Evolutionary conservation across 23 tunicate species (phyloP), one percentile per base, ranked within the genome.

Genomic region (Trididemnum nubilum): DNA sequence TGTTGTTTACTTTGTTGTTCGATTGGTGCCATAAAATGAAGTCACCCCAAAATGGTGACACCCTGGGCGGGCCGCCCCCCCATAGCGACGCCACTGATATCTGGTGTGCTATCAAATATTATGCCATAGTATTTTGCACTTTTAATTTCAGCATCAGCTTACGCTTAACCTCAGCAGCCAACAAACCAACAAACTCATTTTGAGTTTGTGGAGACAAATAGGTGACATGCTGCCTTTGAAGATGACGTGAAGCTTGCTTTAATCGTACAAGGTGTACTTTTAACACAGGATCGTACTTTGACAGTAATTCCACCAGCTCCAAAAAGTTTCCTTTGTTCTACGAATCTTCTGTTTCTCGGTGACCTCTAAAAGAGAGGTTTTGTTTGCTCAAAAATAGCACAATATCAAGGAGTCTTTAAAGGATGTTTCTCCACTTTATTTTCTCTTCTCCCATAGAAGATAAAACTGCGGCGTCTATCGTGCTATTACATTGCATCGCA

Each of bases 301-400:
- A 12, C 4, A 61, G 67, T 26, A 61, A 61, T 24, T 61, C 25
- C 3, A 61, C n/a, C 22, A 61, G 67, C 18, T 5, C 67, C 29
- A 61, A 61, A 49, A 61, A 22, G 67, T 61, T 61, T 61, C 67
- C 67, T 3, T 15, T 15, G 29, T 61, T 61, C n/a, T 22, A 15
- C 28, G 4, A 24, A 24, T 3, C 22, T 4, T 12, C 3, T 23
- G 26, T 22, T 61, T 61, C 28, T 3, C 5, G 5, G 29, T 22
- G 28, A 61, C 67, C 67, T 5, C 67, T 3, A 24, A 61, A 61
- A n/a, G 67, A 23, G n/a, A 61, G 67, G 67, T 24, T 61, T 21
- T 24, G 67, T 61, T 15, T 3, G 4, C 25, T 24, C n/a, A 61
- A 61, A 61, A 12, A 61, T 61, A 61, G 22, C 28, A 61, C 3